A percentile compares a stretch with the other conserved stretches of the same genome.
Conservation (phyloP, 2,113 vertebrate species). For the Gallinago media region DNA sequence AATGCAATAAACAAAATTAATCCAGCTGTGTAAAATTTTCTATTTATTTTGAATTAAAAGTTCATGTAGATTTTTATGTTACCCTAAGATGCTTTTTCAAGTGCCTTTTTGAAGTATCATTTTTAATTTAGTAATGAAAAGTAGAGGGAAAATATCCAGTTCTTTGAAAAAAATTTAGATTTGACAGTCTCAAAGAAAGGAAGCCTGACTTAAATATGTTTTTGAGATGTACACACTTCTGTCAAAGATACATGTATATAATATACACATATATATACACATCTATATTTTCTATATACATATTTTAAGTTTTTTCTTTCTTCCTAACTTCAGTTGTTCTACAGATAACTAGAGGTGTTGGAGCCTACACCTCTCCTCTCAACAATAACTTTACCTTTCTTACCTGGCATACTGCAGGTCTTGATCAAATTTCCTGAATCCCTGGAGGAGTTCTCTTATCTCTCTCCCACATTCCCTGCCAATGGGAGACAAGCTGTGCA, state of each 20-base stretch:
- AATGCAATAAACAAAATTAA: background rate
- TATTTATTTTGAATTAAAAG: background rate
- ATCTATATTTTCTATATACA: background rate
- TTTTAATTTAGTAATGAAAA: background rate
- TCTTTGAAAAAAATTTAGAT: background rate
- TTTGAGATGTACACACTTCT: background rate
- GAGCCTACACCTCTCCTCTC: background rate
- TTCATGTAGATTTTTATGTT: background rate
- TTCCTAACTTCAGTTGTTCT: background rate
- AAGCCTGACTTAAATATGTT: background rate
- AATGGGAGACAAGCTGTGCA: background rate
- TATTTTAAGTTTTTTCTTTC: background rate
- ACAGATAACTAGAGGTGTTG: background rate
- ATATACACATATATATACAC: background rate
- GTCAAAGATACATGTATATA: background rate
- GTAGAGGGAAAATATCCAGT: background rate
- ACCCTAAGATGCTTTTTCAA: background rate
- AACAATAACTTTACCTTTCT: background rate
- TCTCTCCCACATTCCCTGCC: background rate
- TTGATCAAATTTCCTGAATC: background rate
- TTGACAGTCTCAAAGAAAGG: background rate
- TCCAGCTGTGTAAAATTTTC: background rate
- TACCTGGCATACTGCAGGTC: background rate
- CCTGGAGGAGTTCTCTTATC: background rate
- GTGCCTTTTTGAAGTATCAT: background rate